Evolutionary conservation across 1,140 invertebrate species (phyloP), one percentile per base, ranked within the genome.

Genomic region (Pseudomyrmex concolor): DNA sequence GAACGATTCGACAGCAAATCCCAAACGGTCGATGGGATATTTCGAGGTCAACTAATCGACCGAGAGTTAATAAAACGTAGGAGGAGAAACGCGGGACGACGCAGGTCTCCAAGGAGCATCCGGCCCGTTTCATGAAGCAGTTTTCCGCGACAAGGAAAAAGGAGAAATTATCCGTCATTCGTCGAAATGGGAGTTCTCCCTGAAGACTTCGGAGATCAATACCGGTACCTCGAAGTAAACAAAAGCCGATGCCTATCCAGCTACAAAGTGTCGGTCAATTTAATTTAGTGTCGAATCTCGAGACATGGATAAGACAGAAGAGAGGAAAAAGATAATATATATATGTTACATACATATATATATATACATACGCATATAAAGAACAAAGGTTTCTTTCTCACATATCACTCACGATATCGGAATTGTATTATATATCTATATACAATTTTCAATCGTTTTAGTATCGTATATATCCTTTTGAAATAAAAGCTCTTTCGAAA

Each of bases 381-480:
- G 70, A 77, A 82, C 55, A 80, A 90, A 89, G 72, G 63, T 83
- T 90, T 89, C 84, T 34, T 34, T 34, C 0, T 34, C 34, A 34
- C 55, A 73, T 55, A 86, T 86, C 70, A 55, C 63, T 81, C 78
- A 22, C 74, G 50, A 55, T 80, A 89, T 91, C 86, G 91, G 90
- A 90, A 90, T 88, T 91, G 89, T 68, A 91, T 91, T 66, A 82
- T 85, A 82, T 89, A 91, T 89, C 86, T 90, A 89, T 34, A 34
- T 34, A 34, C 34, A 84, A 91, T 91, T 90, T 86, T 62, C 74
- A 19, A 43, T 66, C 43, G 50, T 12, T 43, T 19, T 15, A 45
- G 34, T 34, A 57, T 9, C 12, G 17, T 1, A 10, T 45, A n/a
- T 13, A 15, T 4, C 19, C 22, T 62, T 62, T 73, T 10, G 59